Evolutionary conservation across 2,113 vertebrate genomes (phyloP), one percentile per base, ranked within the genome.

Genomic region (Solenodon paradoxus): DNA sequence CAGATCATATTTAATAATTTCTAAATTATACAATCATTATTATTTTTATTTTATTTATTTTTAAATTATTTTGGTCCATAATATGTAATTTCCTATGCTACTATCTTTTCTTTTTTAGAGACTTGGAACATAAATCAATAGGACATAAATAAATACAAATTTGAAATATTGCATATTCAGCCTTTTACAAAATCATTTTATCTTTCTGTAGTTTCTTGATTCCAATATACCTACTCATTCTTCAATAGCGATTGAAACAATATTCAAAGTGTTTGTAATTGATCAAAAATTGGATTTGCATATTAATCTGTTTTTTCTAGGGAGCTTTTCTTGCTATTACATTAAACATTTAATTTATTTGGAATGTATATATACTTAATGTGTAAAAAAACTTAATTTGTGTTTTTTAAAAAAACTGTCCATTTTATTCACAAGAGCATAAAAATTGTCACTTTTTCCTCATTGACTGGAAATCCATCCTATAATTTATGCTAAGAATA

Each of bases 41-140:
- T 32, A 11, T 71, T 86, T 82, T 87, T 81, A 16, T 63, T 69
- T 35, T 28, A 15, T 42, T 77, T 55, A 59, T 42, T 90, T 94
- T 83, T 88, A 74, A 75, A 30, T 88, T 79, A 79, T 53, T 93
- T 90, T 88, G 45, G 77, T 68, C 59, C n/a, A n/a, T n/a, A n/a
- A n/a, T n/a, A n/a, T n/a, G n/a, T n/a, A n/a, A n/a, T n/a, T n/a
- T n/a, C n/a, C n/a, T n/a, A n/a, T n/a, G n/a, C n/a, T n/a, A n/a
- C n/a, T n/a, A n/a, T n/a, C n/a, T n/a, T n/a, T n/a, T n/a, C n/a
- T n/a, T n/a, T n/a, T n/a, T n/a, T n/a, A n/a, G n/a, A n/a, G n/a
- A n/a, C n/a, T n/a, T n/a, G n/a, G n/a, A n/a, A n/a, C n/a, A n/a
- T n/a, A n/a, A n/a, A n/a, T n/a, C n/a, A 82, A 51, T 87, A 68